A percentile compares a stretch with the other conserved stretches of the same genome.
Conservation (phyloP, 2,888 invertebrate genomes). For the Melinaea menophilus region DNA sequence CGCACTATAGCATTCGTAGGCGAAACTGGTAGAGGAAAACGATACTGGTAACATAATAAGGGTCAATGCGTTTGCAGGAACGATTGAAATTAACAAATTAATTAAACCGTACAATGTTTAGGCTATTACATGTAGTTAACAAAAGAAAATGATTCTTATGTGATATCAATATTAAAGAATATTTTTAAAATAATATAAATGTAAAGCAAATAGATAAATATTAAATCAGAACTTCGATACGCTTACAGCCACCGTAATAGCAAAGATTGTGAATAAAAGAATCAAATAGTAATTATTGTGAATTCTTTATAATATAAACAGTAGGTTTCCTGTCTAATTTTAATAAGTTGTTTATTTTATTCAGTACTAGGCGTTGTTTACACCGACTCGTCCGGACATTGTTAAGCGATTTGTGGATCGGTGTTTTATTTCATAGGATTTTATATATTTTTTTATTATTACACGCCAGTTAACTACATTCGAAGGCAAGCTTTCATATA, state of each 20-base stretch:
- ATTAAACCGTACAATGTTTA: constrained; percentile 33
- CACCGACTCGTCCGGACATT: constrained; percentile 23
- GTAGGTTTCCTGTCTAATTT: constrained; percentile 22
- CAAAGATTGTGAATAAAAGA: too few species aligned
- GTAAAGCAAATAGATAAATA: too few species aligned
- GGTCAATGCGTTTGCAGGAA: constrained; percentile 27
- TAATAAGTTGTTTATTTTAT: constrained; percentile 28
- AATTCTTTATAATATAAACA: constrained; percentile 14
- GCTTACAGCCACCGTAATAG: too few species aligned
- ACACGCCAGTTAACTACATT: too few species aligned
- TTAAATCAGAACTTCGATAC: too few species aligned
- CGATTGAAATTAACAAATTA: constrained; percentile 35
- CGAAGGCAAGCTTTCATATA: too few species aligned
- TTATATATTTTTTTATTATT: too few species aligned
- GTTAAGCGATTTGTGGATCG: too few species aligned
- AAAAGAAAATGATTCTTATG: not conserved
- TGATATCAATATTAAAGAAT: too few species aligned
- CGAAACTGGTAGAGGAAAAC: constrained; percentile 10
- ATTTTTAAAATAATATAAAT: too few species aligned
- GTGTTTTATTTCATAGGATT: too few species aligned
- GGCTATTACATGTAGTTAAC: constrained; percentile 2
- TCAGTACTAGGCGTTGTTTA: constrained; percentile 24
- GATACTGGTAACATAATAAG: constrained; percentile 9
- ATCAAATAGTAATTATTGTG: too few species aligned
- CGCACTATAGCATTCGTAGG: not conserved